phyloP scores from a whole-genome alignment of 1,140 invertebrate species.

The Liolophura sinensis region DNA sequence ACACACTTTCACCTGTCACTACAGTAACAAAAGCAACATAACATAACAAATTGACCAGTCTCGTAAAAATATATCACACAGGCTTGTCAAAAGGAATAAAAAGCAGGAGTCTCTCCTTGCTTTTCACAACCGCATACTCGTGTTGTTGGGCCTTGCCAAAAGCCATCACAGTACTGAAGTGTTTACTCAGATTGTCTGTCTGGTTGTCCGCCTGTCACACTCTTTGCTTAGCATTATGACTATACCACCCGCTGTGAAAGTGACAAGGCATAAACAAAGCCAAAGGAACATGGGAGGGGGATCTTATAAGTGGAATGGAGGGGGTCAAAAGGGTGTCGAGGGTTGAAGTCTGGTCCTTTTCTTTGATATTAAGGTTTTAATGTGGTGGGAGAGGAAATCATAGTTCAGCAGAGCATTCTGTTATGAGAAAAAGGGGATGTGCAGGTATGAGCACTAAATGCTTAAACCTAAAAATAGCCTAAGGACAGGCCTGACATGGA shows the following conservation, averaged over 20 bases:
- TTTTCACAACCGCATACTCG: too few species aligned
- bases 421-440: background rate
- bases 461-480: background rate
- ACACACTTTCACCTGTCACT: too few species aligned
- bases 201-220: too few species aligned
- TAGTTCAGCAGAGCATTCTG: too few species aligned
- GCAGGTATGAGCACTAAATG: background rate
- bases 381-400: background rate
- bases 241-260: background rate
- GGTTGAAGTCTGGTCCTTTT: too few species aligned
- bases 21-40: too few species aligned
- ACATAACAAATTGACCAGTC: too few species aligned
- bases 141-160: too few species aligned
- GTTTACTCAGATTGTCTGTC: background rate
- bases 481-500: too few species aligned
- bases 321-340: background rate
- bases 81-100: too few species aligned
- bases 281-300: background rate
- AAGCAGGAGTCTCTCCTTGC: too few species aligned
- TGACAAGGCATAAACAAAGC: background rate
- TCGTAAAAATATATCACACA: too few species aligned
- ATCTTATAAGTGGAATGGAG: background rate
- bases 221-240: background rate
- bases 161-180: background rate
- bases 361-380: background rate